Base-by-base conservation (phyloP, 2,113 vertebrate genomes). In the Sardina pilchardus region DNA sequence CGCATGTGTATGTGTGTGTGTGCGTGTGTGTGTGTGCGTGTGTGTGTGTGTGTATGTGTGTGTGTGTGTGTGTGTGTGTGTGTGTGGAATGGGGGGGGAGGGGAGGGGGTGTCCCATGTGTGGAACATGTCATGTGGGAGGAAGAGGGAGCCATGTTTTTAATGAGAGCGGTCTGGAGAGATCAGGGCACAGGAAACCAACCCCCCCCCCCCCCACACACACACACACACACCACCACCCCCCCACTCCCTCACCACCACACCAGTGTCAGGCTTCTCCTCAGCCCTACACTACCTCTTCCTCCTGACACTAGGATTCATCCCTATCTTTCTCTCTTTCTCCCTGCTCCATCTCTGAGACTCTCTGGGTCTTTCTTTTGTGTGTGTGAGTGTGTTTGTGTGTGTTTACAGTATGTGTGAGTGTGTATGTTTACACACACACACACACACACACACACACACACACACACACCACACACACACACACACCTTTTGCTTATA, bases 141-240 rank as follows among this genome's bases (percentile, higher is more conserved):
- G 91, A 93, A 93, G 91, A 91, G 85, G 45, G 84, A 83, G 94
- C 90, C 92, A 90, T 91, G 91, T 92, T 93, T 91, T 91, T 78
- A 93, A 92, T 93, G 92, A 91, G 85, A 88, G 90, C 86, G 86
- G 90, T 92, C 89, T 92, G 91, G 85, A 84, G 86, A 91, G 90
- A 91, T 91, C 91, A 92, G 90, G 90, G 83, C 45, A 89, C 85
- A 90, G 92, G 92, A 92, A 93, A 90, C 89, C 90, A 30, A 50
- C 90, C 89, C 89, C 26, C 85, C 83, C 81, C 82, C 87, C 67
- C 2, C 10, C 67, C 45, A 87, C 47, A 59, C 84, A 59, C 87
- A 0, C 50, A 16, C 53, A 6, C 53, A 59, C 5, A 19, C 53
- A 47, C 45, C 7, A 2, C 9, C 45, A 2, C 45, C 45, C 12